Conservation (phyloP, 2,797 vertebrate genomes). For the Falco concolor region DNA sequence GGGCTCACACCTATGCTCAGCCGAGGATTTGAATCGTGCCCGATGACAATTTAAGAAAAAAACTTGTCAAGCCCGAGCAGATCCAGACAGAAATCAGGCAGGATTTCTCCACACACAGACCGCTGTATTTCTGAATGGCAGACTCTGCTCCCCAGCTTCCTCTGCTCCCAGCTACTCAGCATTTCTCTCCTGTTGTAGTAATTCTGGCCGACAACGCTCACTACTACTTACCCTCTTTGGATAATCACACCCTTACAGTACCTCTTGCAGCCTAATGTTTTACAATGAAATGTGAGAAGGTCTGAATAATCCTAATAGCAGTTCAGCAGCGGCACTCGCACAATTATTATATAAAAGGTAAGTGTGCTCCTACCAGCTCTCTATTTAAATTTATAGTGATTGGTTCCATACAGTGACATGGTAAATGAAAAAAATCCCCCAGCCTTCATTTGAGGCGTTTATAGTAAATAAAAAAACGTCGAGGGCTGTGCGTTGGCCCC, state of each 20-base stretch:
- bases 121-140: neutral
- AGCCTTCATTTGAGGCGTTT: slow-evolving; percentile 14
- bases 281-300: slow-evolving; percentile 53
- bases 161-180: neutral
- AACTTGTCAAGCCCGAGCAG: neutral
- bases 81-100: neutral
- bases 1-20: neutral
- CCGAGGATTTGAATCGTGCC: accelerated
- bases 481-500: neutral
- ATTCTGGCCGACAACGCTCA: neutral
- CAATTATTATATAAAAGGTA: slow-evolving; percentile 57
- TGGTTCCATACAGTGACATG: slow-evolving; percentile 11
- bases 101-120: neutral
- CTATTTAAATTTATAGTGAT: slow-evolving; percentile 57
- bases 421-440: slow-evolving; percentile 36
- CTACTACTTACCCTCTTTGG: slow-evolving; percentile 26
- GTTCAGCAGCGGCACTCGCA: neutral
- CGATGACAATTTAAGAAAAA: neutral
- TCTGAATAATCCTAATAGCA: slow-evolving; percentile 58
- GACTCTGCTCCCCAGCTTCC: neutral
- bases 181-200: neutral
- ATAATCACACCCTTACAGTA: slow-evolving; percentile 60
- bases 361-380: slow-evolving; percentile 43
- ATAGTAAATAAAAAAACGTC: slow-evolving; percentile 24
- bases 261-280: slow-evolving; percentile 53